Base-by-base conservation (phyloP, 2,888 invertebrate genomes). In the Drosophila crucigera region DNA sequence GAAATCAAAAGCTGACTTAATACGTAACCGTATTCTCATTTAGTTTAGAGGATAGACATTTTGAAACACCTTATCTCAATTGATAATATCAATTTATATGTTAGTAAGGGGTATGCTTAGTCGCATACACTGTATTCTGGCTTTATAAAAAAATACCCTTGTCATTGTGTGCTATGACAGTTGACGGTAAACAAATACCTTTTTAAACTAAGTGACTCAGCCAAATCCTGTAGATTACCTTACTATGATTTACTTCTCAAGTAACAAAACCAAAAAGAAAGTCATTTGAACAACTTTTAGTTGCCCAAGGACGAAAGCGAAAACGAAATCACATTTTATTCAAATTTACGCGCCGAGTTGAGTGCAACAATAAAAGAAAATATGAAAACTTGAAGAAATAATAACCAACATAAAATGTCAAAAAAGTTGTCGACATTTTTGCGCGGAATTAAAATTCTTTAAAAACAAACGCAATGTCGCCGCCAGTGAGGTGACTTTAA, bases 291-390 rank as follows among this genome's bases (percentile, higher is more conserved):
- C 9, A 61, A 61, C 60, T 73, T 74, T 59, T n/a, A 59, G 73
- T 62, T 49, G 61, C 50, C 59, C 52, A 30, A 35, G 55, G 35
- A 28, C 41, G 39, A 65, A 16, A 47, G 9, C 25, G 47, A 55
- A 37, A 73, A 69, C 68, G 47, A 75, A 84, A 76, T 67, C 37
- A 61, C 49, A 55, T 86, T 81, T 86, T 65, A 78, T 89, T 78
- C 85, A 72, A 86, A 86, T 86, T 84, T 73, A 78, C 84, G 66
- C 86, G 53, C 64, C 69, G 80, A 83, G 80, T 83, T 73, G 63
- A 69, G 77, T 62, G 71, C 68, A 73, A 89, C 68, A 73, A 89
- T 80, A 86, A 89, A 77, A 39, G 66, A 55, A 83, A 81, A 80
- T 80, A 70, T 84, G 31, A 71, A 80, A 89, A 68, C 37, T 68